These are phyloP conservation scores for Gymnodraco acuticeps DNA, from an alignment of 2,797 vertebrate genomes.

Conservation along the genomic window DNA sequence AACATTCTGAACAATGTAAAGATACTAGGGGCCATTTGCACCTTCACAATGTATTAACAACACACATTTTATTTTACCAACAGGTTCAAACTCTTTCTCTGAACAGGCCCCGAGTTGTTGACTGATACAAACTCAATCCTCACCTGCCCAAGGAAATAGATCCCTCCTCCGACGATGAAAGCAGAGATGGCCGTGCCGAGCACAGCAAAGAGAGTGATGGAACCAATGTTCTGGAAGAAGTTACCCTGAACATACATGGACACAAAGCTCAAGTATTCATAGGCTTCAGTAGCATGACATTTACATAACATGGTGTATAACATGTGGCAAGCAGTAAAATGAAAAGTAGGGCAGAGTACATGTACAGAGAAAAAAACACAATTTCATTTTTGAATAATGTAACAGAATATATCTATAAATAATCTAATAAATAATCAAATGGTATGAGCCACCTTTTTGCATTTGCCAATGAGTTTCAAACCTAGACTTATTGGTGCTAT, in stretches of 20 bases:
- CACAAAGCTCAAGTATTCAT: conserved; percentile 22
- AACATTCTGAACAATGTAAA: not conserved
- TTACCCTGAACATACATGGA: conserved; percentile 88
- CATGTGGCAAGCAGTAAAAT: conserved; percentile 7
- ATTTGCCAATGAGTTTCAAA: not conserved
- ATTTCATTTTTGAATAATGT: not conserved
- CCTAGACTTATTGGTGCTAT: not conserved
- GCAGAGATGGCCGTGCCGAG: conserved; percentile 97
- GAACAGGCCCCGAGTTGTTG: not conserved
- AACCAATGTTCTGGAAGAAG: conserved; percentile 99
- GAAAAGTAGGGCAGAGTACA: conserved; percentile 1
- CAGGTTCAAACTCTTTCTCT: not conserved
- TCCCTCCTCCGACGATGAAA: conserved; percentile 98
- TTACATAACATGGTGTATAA: conserved; percentile 20
- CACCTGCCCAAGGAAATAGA: conserved; percentile 98
- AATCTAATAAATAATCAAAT: not conserved
- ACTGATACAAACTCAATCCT: conserved; percentile 37
- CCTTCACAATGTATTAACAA: not conserved
- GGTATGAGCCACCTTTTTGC: not conserved
- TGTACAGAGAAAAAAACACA: not conserved
- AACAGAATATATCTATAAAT: conserved; percentile 14
- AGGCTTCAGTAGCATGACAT: not conserved
- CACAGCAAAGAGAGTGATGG: conserved; percentile 97
- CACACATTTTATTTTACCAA: not conserved
- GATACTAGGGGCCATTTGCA: not conserved